Evolutionary conservation across 1,140 invertebrate genomes (phyloP), one percentile per base, ranked within the genome.

Genomic region (Adoxophyes honmai): DNA sequence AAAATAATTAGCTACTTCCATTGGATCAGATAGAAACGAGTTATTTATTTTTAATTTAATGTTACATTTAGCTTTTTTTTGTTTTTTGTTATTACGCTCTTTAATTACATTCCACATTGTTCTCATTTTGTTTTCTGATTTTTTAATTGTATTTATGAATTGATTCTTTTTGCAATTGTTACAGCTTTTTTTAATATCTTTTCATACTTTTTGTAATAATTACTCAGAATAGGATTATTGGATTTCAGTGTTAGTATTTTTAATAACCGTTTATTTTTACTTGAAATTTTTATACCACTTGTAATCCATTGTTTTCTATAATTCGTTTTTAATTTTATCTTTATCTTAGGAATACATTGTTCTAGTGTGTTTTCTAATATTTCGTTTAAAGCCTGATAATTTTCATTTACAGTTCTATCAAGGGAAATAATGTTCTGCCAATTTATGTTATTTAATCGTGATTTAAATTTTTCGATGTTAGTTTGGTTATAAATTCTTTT

Each of bases 181-280:
- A 56, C 39, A 0, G 13, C 9, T n/a, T 34, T 56, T 34, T 56
- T 56, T 44, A 56, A 10, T 34, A 56, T 5, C 15, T 56, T 56
- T 56, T 44, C 39, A 28, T n/a, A n/a, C n/a, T n/a, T n/a, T n/a
- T n/a, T n/a, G n/a, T n/a, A n/a, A n/a, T n/a, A n/a, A n/a, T n/a
- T 56, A 56, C 9, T 56, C 9, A 56, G 55, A 7, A 35, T 35
- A 44, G 9, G 16, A 10, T 48, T 44, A 5, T 44, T 28, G 1
- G 37, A 15, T 16, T 15, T 18, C 2, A 9, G 1, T 1, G 10
- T 44, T 14, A 56, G 11, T 34, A 44, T 7, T 48, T 56, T 56
- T 48, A 56, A 39, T 34, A 56, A 39, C 6, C 55, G 21, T 56
- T 56, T 44, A 34, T 56, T 34, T 44, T 33, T 37, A 15, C 55